Evolutionary conservation across 1,140 invertebrate species (phyloP), one percentile per base, ranked within the genome.

Genomic region (Drosophila pectinifera): DNA sequence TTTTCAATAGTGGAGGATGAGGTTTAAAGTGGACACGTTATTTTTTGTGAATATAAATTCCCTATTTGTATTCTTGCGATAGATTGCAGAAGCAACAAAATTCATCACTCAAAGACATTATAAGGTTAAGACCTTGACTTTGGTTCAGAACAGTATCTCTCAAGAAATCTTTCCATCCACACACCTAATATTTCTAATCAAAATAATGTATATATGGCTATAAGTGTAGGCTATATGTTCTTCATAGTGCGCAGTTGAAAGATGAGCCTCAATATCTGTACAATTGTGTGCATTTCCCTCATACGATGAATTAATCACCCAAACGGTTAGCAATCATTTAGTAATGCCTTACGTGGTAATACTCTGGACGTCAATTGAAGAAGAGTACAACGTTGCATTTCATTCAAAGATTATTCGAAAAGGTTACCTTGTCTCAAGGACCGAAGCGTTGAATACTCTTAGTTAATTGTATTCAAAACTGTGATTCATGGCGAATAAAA

Each of bases 331-430:
- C 31, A 39, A 63, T 38, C 42, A 46, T 3, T 36, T 18, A 28
- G 16, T n/a, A 16, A 28, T 54, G 13, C 26, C 13, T 13, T 22
- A 51, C 73, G 38, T n/a, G 22, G 13, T 39, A 36, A 36, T 54
- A 8, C 41, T 42, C 36, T 48, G 62, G 51, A 76, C 61, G 73
- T 76, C 73, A 51, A 65, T 26, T 22, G 34, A 18, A 45, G 51
- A 39, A 46, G 3, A 39, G 20, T 10, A 34, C 43, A 64, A 8
- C 13, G 24, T 54, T 31, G 26, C 28, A 48, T 20, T 43, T 26
- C 11, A 42, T 42, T 56, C 1, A 39, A 41, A 49, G 11, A 22
- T 5, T 51, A 13, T 36, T 36, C 14, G 11, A 5, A 26, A 46
- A 18, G 26, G 26, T 48, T 18, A 20, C 13, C 38, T n/a, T 18